phyloP scores from a whole-genome alignment of 2,113 vertebrate genomes.

The Smithornis capensis region DNA sequence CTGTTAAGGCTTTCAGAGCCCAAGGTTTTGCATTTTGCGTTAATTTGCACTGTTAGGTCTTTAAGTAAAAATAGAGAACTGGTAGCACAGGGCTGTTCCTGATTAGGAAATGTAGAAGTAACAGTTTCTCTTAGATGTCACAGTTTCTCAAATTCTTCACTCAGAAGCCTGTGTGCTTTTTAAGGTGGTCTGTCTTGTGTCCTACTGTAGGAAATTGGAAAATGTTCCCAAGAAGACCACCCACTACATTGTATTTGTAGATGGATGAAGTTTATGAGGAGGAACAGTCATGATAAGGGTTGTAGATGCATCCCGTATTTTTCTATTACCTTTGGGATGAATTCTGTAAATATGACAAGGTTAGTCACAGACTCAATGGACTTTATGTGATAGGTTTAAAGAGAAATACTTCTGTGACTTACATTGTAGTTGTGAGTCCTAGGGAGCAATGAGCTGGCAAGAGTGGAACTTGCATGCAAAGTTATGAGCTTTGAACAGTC shows the following conservation, averaged over 20 bases:
- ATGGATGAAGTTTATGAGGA: not conserved
- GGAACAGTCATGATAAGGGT: not conserved
- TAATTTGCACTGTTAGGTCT: not conserved
- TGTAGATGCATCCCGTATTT: not conserved
- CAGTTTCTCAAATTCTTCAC: not conserved
- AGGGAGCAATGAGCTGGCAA: not conserved
- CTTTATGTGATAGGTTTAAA: not conserved
- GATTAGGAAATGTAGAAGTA: not conserved
- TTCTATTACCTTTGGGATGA: not conserved
- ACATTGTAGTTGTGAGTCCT: not conserved
- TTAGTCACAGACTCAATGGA: not conserved
- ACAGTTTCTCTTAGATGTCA: not conserved
- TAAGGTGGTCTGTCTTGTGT: not conserved
- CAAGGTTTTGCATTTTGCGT: conserved; percentile 5
- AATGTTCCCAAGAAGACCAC: not conserved
- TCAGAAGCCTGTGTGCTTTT: not conserved
- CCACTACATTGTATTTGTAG: not conserved
- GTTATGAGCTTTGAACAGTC: not conserved
- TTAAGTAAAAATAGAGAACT: not conserved
- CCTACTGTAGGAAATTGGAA: not conserved
- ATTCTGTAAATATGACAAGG: not conserved
- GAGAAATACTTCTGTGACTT: not conserved
- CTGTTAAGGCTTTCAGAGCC: not conserved
- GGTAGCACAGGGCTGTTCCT: not conserved
- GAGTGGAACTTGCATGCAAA: not conserved